A percentile compares a stretch with the other conserved stretches of the same genome.
Conservation (phyloP, 2,888 invertebrate genomes). For the Drosophila antonietae region DNA sequence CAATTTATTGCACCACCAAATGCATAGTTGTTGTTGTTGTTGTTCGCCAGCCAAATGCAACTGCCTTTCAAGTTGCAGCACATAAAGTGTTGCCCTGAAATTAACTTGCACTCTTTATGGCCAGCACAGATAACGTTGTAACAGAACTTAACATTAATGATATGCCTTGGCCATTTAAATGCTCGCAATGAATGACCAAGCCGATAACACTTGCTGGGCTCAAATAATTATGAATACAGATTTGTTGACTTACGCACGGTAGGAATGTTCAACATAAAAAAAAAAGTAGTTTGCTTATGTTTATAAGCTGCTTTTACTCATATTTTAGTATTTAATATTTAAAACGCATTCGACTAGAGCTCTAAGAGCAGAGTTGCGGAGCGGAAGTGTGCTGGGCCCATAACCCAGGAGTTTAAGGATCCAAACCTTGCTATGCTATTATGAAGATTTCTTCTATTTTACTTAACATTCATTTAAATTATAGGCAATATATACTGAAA, state of each 20-base stretch:
- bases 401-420: not conserved
- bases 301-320: not conserved
- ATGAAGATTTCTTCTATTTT: too few species aligned
- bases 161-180: constrained; percentile 12
- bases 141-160: constrained; percentile 41
- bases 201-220: not conserved
- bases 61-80: constrained; percentile 51
- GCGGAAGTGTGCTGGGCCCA: not conserved
- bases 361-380: not conserved
- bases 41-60: constrained; percentile 39
- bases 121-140: constrained; percentile 48
- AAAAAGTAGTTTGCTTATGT: not conserved
- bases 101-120: constrained; percentile 61
- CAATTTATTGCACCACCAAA: constrained; percentile 73
- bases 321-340: not conserved
- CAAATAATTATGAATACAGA: constrained; percentile 3
- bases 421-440: not conserved
- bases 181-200: constrained; percentile 3
- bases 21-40: constrained; percentile 51
- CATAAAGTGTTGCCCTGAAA: constrained; percentile 66
- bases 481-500: too few species aligned
- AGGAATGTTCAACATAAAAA: not conserved
- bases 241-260: not conserved
- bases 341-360: not conserved
- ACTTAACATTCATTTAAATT: not conserved